Evolutionary conservation across 2,888 invertebrate genomes (phyloP).

Genomic region (Urechis unicinctus): DNA sequence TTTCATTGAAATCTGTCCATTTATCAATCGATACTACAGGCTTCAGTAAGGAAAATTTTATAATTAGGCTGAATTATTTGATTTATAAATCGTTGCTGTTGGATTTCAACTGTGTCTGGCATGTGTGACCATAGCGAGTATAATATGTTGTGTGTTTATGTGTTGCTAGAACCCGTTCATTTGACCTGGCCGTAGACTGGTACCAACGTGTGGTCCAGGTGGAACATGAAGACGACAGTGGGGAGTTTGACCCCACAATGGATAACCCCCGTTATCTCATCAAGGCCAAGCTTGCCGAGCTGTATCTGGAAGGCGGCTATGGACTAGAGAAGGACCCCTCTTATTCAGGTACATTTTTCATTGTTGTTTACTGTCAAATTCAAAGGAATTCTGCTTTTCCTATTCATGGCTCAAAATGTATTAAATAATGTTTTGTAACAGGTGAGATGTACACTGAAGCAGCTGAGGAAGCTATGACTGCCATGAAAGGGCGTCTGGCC

Average conservation of each 20-base stretch:
- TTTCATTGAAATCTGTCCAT: too few relatives aligned
- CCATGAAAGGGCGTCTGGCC: slow-evolving; percentile 57
- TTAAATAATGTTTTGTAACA: slow-evolving; percentile 17
- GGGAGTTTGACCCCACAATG: slow-evolving; percentile 45
- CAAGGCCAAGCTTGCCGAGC: slow-evolving; percentile 53
- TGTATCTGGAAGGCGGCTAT: slow-evolving; percentile 52
- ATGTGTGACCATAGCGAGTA: too few relatives aligned
- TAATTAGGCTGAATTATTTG: too few relatives aligned
- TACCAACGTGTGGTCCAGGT: slow-evolving; percentile 48
- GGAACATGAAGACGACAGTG: slow-evolving; percentile 43
- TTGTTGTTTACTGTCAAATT: background rate
- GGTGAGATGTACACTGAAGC: slow-evolving; percentile 55
- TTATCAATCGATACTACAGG: too few relatives aligned
- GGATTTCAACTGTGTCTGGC: too few relatives aligned
- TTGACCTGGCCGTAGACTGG: slow-evolving; percentile 50
- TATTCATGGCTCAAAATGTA: background rate
- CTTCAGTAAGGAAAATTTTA: too few relatives aligned
- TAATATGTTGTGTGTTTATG: too few relatives aligned
- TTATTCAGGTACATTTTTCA: slow-evolving; percentile 45
- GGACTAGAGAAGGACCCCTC: slow-evolving; percentile 50
- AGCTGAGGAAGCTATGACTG: slow-evolving; percentile 55
- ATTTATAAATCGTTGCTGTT: too few relatives aligned
- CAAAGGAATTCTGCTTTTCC: background rate
- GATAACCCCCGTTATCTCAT: slow-evolving; percentile 52
- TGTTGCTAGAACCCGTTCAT: slow-evolving; percentile 33